These are phyloP conservation scores for Mechanitis messenoides DNA, from an alignment of 2,888 invertebrate genomes.

Conservation along the genomic window DNA sequence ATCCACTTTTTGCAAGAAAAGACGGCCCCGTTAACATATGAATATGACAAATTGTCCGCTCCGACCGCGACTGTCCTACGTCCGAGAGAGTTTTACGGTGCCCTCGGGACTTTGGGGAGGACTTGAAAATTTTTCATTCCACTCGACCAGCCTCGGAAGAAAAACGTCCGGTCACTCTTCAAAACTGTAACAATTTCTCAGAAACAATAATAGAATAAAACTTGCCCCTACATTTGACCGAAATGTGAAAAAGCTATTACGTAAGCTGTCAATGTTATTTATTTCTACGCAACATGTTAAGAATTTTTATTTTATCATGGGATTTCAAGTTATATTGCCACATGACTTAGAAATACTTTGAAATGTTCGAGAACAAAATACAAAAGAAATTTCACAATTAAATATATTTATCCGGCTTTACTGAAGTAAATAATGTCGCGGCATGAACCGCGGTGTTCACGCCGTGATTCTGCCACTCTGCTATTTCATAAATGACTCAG, in stretches of 20 bases:
- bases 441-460: too few relatives aligned
- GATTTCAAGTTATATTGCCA: slow-evolving; percentile 69
- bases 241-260: slow-evolving; percentile 66
- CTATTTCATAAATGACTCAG: too few relatives aligned
- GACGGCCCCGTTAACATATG: slow-evolving; percentile 76
- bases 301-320: slow-evolving; percentile 72
- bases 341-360: slow-evolving; percentile 28
- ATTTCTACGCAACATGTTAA: slow-evolving; percentile 64
- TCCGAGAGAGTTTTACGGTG: slow-evolving; percentile 72
- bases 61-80: slow-evolving; percentile 57
- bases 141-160: slow-evolving; percentile 61
- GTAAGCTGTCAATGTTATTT: slow-evolving; percentile 74
- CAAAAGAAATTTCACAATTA: too few relatives aligned
- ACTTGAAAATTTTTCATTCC: slow-evolving; percentile 77
- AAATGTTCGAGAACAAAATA: not conserved
- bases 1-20: slow-evolving; percentile 76
- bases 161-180: slow-evolving; percentile 74
- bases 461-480: too few relatives aligned
- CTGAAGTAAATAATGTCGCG: too few relatives aligned
- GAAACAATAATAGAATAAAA: slow-evolving; percentile 74
- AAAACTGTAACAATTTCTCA: slow-evolving; percentile 77
- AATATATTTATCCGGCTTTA: too few relatives aligned
- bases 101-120: slow-evolving; percentile 66
- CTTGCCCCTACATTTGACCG: slow-evolving; percentile 54
- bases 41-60: slow-evolving; percentile 77